Conservation (phyloP, 2,113 vertebrate genomes). For the Neogobius melanostomus region DNA sequence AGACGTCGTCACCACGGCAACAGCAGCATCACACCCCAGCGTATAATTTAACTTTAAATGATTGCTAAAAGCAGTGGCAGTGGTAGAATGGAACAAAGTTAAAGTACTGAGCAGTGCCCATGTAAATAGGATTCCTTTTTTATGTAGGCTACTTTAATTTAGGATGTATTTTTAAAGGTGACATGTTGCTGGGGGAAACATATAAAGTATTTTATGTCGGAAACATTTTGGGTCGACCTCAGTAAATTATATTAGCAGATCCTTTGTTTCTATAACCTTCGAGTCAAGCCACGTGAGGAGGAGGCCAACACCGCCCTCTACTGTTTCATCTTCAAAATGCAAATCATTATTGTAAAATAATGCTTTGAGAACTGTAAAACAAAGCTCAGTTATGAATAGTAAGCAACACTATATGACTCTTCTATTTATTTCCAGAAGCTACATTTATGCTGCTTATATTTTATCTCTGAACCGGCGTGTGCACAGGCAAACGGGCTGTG, state of each 20-base stretch:
- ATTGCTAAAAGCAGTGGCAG: background rate
- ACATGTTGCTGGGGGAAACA: background rate
- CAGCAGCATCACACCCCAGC: background rate
- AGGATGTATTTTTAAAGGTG: background rate
- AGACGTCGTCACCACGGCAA: constrained; percentile 5
- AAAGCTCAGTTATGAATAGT: no score
- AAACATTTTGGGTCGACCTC: background rate
- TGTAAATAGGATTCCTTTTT: no score
- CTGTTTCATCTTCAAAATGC: background rate
- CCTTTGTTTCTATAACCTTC: background rate
- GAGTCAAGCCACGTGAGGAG: background rate
- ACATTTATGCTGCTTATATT: no score
- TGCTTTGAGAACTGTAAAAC: no score
- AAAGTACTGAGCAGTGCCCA: background rate
- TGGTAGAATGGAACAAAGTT: background rate
- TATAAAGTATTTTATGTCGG: background rate
- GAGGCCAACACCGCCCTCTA: background rate
- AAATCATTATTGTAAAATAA: no score
- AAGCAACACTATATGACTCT: no score
- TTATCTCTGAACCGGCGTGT: no score
- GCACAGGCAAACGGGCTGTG: no score
- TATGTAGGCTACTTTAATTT: no score
- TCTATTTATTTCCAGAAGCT: no score
- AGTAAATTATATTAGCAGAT: background rate
- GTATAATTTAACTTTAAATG: background rate